Percentiles rank a stretch among this genome's conserved stretches.
phyloP scores from a whole-genome alignment of 2,113 vertebrate species.

The Mohoua ochrocephala region DNA sequence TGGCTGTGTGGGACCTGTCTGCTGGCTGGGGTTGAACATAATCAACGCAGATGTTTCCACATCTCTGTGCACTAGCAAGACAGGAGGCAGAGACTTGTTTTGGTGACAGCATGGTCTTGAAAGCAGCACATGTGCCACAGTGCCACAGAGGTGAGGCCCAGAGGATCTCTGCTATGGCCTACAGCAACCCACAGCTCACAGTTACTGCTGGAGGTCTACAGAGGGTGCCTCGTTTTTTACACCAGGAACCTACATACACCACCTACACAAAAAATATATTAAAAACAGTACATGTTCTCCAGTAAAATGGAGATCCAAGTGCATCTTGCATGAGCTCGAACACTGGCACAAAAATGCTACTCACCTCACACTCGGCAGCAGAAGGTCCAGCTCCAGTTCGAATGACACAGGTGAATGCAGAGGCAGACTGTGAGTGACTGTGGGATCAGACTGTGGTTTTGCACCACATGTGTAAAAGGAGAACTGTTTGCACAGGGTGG shows the following conservation, averaged over 20 bases:
- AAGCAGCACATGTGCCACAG: neutral
- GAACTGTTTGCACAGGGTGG: neutral
- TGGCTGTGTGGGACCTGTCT: neutral
- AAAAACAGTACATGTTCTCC: neutral
- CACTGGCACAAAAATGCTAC: accelerated
- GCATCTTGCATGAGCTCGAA: neutral
- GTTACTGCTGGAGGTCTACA: neutral
- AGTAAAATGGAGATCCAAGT: neutral
- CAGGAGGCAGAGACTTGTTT: neutral
- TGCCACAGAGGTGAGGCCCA: neutral
- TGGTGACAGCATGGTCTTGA: neutral
- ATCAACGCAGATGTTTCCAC: neutral
- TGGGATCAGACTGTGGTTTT: neutral
- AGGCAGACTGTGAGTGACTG: neutral
- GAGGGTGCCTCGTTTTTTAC: neutral
- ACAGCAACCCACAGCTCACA: neutral
- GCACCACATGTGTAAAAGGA: neutral
- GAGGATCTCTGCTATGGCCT: neutral
- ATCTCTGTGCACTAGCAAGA: neutral
- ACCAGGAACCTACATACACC: neutral
- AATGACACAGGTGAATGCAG: neutral
- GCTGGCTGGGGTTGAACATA: neutral
- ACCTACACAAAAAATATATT: neutral
- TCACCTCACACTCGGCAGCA: neutral
- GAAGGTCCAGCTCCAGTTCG: neutral